Base-by-base conservation (phyloP, 2,888 invertebrate species). In the Lysandra bellargus region DNA sequence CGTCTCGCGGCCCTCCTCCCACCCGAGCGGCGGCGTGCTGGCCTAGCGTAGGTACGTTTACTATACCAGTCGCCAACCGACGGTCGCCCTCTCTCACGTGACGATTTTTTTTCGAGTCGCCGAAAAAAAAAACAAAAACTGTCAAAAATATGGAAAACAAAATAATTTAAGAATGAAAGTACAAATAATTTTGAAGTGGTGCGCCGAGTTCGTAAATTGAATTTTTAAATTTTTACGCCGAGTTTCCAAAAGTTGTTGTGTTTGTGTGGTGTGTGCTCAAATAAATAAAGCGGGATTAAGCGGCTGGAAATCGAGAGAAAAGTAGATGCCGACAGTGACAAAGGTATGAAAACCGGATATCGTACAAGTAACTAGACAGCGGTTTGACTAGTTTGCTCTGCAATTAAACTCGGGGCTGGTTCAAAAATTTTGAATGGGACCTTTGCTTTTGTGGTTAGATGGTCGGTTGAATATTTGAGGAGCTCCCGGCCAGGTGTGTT, bases 341-440 rank as follows among this genome's bases (percentile, higher is more conserved):
- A 93, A 94, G 94, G 94, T 94, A 93, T 88, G 89, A 84, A 90
- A 93, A 93, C 93, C 93, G 92, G 92, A 92, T 92, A 91, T 90
- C 87, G 85, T 89, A 75, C 80, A 78, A 80, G 80, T 80, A 40
- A 89, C 89, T 88, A 88, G 88, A 88, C 87, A 89, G 88, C 90
- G 81, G 91, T 86, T 87, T 83, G 89, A 91, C 93, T 91, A 90
- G 91, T 92, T 90, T 87, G 83, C 83, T 83, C 84, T 87, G 87
- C 88, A 88, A 88, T 88, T 88, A 86, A 85, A 44, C 23, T 23
- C 30, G 14, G 73, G 49, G 23, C 33, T 83, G 78, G 78, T 64
- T 53, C 33, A 53, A 53, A 53, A 57, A 75, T 49, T 4, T 57
- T 76, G 9, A 74, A 74, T 74, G 74, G 74, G 74, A 53, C 33